Base-by-base conservation (phyloP, 2,113 vertebrate genomes). In the Equus quagga region DNA sequence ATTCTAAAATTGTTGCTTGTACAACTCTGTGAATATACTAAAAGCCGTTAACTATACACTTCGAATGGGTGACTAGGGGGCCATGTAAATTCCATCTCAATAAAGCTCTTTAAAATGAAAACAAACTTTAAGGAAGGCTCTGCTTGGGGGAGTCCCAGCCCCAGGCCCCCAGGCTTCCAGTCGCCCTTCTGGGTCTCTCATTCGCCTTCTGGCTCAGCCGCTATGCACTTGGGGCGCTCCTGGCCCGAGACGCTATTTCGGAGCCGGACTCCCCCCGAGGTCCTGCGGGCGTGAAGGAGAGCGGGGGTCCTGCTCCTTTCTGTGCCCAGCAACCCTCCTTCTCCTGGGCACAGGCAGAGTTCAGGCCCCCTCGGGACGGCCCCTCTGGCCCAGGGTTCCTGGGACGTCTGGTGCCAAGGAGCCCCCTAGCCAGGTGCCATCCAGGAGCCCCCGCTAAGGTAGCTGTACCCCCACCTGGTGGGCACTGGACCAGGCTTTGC, bases 231-330 rank as follows among this genome's bases (percentile, higher is more conserved):
- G 28, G 15, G 62, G 18, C 17, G 36, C 24, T 67, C 36, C 81
- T 33, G 36, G n/a, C 28, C 51, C 1, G 9, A 2, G 9, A 19
- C 0, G 10, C 15, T 2, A 0, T 14, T 31, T 9, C 9, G 65
- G 62, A 41, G 15, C 75, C 31, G 36, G 46, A 15, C 12, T 8
- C 28, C 33, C 1, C 7, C 69, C 1, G 0, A 8, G 36, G 10
- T 3, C 9, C 54, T 28, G 62, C 28, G 10, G 2, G 13, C 23
- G 21, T 7, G 0, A 4, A 19, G 51, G 62, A 24, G 13, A 67
- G 44, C 1, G 21, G 19, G 80, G 33, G 0, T 1, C 15, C 13
- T 4, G 3, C 36, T 14, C 33, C 26, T n/a, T 17, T 36, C 51
- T 14, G 17, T 4, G 9, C 21, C 72, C 54, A 11, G 72, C 10